These are phyloP conservation scores for Trilocha varians DNA, from an alignment of 2,888 invertebrate genomes.

Conservation along the genomic window DNA sequence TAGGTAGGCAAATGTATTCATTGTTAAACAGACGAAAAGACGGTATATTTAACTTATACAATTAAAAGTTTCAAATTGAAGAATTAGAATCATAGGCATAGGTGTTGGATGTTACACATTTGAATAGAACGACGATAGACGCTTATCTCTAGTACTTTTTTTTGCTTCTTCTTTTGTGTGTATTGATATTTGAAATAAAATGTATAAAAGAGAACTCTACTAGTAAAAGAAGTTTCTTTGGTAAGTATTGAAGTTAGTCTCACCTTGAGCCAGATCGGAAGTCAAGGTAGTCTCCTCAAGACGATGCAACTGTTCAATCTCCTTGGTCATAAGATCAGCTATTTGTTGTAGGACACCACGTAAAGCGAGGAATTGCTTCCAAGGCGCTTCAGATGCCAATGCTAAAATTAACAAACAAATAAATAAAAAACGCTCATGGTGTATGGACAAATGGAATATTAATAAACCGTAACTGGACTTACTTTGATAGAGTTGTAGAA, in stretches of 20 bases:
- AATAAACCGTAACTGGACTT: constrained; percentile 17
- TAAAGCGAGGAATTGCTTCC: constrained; percentile 94
- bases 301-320: constrained; percentile 90
- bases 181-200: no score
- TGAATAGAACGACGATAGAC: no score
- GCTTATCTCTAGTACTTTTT: no score
- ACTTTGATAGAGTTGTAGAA: constrained; percentile 88
- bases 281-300: constrained; percentile 94
- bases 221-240: neutral
- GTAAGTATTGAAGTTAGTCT: neutral
- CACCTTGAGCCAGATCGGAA: constrained; percentile 92
- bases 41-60: no score
- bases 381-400: constrained; percentile 88
- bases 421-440: neutral
- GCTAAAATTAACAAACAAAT: constrained; percentile 25
- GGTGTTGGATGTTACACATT: no score
- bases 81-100: no score
- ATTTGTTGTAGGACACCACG: constrained; percentile 88
- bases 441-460: neutral
- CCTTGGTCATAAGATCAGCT: constrained; percentile 88
- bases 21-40: no score
- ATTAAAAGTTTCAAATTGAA: no score
- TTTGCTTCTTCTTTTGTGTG: no score
- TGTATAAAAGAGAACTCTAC: no score
- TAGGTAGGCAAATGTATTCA: no score